phyloP scores from a whole-genome alignment of 2,113 vertebrate genomes.

The Spermophilus dauricus region DNA sequence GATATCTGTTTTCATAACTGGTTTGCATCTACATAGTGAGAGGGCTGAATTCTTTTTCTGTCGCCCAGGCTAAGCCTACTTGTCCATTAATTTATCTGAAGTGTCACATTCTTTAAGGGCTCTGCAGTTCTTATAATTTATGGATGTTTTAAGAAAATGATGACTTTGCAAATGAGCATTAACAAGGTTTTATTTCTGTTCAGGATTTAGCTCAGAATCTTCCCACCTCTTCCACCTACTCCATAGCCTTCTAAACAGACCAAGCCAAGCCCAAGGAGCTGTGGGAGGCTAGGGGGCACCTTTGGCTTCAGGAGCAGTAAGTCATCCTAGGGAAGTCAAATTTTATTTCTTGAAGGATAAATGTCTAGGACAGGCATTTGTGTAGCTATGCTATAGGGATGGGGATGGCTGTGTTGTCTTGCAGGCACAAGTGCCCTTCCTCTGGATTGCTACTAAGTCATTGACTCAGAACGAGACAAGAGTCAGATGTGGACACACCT shows the following conservation, averaged over 20 bases:
- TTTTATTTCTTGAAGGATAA: not conserved
- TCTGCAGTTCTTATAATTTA: constrained; percentile 42
- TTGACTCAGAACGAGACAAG: constrained; percentile 35
- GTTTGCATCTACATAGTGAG: not conserved
- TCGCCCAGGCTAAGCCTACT: not conserved
- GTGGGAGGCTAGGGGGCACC: not conserved
- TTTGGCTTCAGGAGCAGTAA: not conserved
- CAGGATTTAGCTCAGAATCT: not conserved
- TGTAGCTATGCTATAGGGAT: not conserved
- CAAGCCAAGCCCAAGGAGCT: not conserved
- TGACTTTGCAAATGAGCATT: not conserved
- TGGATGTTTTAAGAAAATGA: not conserved
- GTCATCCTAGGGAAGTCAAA: not conserved
- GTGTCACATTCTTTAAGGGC: not conserved
- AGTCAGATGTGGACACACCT: not conserved
- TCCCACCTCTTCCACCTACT: not conserved
- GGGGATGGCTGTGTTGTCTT: not conserved
- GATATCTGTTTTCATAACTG: not conserved
- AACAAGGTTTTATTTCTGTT: not conserved
- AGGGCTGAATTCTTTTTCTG: not conserved
- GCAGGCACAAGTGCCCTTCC: not conserved
- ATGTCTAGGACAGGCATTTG: not conserved
- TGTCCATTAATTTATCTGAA: not conserved
- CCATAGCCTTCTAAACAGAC: not conserved
- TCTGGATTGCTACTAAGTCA: not conserved